Evolutionary conservation across 2,888 invertebrate species (phyloP).

Genomic region (Kryphioiulus occultus): DNA sequence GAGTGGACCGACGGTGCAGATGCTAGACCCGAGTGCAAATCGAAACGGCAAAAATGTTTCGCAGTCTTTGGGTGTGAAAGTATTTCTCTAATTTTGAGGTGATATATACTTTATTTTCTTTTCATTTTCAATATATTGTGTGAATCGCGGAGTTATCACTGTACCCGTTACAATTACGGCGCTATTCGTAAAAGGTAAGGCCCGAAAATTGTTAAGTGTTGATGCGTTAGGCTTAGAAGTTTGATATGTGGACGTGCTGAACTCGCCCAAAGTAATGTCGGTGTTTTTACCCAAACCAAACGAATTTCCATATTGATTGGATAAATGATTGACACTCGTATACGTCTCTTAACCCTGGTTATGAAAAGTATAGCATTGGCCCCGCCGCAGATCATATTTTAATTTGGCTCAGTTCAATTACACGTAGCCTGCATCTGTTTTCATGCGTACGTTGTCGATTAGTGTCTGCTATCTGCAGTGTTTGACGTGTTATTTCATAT

Average conservation of each 20-base stretch:
- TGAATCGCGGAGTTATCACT: not conserved
- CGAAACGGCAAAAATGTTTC: not conserved
- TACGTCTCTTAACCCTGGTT: no score
- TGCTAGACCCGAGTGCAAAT: not conserved
- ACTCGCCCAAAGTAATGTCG: not conserved
- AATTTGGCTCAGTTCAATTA: no score
- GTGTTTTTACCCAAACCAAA: not conserved
- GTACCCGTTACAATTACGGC: not conserved
- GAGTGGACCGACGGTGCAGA: no score
- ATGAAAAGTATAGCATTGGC: no score
- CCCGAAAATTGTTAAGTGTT: not conserved
- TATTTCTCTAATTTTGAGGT: not conserved
- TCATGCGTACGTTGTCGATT: no score
- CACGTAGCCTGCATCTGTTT: no score
- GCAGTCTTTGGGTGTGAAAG: not conserved
- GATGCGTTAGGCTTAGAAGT: not conserved
- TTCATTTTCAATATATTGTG: not conserved
- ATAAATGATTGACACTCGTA: no score
- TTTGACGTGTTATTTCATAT: no score
- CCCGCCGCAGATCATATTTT: no score
- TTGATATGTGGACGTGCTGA: not conserved
- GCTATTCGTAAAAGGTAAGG: not conserved
- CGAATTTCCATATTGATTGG: no score
- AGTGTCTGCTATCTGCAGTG: no score
- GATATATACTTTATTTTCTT: not conserved